A percentile compares a stretch with the other conserved stretches of the same genome.
Conservation (phyloP, 2,113 vertebrate species). For the Neodontobutis hainanensis region DNA sequence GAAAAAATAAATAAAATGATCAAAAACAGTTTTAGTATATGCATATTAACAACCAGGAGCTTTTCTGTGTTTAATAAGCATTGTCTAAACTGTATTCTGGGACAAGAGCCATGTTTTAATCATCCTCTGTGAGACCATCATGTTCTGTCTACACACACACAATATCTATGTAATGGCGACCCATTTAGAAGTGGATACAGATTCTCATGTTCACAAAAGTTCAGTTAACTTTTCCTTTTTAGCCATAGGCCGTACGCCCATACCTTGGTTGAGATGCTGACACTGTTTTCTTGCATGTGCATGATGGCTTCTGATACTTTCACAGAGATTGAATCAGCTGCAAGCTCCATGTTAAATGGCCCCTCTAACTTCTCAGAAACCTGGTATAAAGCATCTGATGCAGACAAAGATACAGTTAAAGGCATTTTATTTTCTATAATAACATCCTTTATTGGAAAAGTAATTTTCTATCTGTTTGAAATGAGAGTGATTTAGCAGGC, state of each 20-base stretch:
- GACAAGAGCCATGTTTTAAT: constrained; percentile 47
- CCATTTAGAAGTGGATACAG: too few relatives aligned
- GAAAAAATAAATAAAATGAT: not conserved
- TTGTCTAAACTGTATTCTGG: constrained; percentile 53
- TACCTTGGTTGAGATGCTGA: constrained; percentile 85
- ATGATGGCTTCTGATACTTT: constrained; percentile 89
- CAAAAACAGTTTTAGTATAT: not conserved
- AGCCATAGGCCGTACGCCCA: not conserved
- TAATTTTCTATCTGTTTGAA: not conserved
- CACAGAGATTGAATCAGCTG: constrained; percentile 84
- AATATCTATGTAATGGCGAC: too few relatives aligned
- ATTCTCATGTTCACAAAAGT: not conserved
- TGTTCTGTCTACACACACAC: not conserved
- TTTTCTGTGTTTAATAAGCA: constrained; percentile 19
- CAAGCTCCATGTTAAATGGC: constrained; percentile 87
- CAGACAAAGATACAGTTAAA: constrained; percentile 7
- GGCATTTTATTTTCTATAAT: too few relatives aligned
- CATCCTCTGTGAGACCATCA: constrained; percentile 5
- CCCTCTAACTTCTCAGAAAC: constrained; percentile 86
- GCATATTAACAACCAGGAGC: constrained; percentile 9
- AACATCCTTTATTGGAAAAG: not conserved
- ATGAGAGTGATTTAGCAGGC: not conserved
- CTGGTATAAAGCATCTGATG: constrained; percentile 82
- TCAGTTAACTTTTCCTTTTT: not conserved
- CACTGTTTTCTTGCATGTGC: constrained; percentile 88